Evolutionary conservation across 2,797 vertebrate genomes (phyloP), one percentile per base, ranked within the genome.

Genomic region (Apogon talboti): DNA sequence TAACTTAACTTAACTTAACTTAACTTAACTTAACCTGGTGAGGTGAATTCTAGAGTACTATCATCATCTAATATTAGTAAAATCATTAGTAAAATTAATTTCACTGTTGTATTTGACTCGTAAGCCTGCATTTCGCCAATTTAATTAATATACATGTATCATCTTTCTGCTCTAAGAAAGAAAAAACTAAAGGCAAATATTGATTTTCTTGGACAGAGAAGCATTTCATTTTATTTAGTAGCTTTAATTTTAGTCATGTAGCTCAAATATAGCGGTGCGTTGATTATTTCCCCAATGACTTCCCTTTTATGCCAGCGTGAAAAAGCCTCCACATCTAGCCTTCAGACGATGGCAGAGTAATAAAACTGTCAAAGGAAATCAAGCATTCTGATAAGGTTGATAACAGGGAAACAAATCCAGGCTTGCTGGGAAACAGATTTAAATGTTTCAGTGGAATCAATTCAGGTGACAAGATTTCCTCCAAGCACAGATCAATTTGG

Each of bases 321-420:
- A 53, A 51, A 68, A 43, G 16, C 13, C 24, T 6, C 19, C 33
- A 6, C 45, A 9, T 21, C 13, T 10, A 18, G 28, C n/a, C 11
- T 30, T 61, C n/a, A 15, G 44, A 45, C 51, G 21, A 0, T 50
- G 30, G 47, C 10, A 1, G 38, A 35, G 48, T 70, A 57, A 42
- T 18, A 19, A 48, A 65, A 30, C 21, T 9, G 54, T 13, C 50
- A 12, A 44, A 28, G 55, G 19, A 58, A 54, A 42, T 53, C 1
- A 15, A 30, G 40, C 33, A 40, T 58, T 48, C 28, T 21, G 8
- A 47, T 58, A 13, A 59, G 56, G 18, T 30, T 44, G 18, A 42
- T 57, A n/a, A 64, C 57, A 21, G 42, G 37, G 8, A 57, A 52
- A 43, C 24, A 51, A 45, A 51, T 50, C 11, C 52, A 54, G 61